phyloP scores from a whole-genome alignment of 2,797 vertebrate species.

The Loris lydekkerianus region DNA sequence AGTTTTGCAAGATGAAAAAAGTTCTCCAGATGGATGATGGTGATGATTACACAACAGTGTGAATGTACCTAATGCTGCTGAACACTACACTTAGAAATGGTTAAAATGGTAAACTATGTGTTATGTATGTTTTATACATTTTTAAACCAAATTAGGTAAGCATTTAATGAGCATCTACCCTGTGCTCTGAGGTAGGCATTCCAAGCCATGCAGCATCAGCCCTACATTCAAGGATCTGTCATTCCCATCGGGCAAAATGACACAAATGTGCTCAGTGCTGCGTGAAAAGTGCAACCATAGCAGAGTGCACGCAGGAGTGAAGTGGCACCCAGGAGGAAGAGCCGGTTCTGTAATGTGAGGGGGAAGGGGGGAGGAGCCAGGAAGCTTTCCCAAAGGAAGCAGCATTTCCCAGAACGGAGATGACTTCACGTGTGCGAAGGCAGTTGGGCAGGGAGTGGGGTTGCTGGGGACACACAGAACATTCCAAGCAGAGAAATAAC shows the following conservation, averaged over 20 bases:
- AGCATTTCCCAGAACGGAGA: conserved; percentile 31
- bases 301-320: not conserved
- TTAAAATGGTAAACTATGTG: not conserved
- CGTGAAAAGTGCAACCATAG: not conserved
- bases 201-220: not conserved
- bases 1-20: conserved; percentile 50
- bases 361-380: not conserved
- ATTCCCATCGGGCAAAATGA: not conserved
- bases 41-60: not conserved
- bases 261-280: not conserved
- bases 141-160: not conserved
- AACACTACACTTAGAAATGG: not conserved
- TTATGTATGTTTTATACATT: not conserved
- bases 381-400: conserved; percentile 22
- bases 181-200: not conserved
- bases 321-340: not conserved
- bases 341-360: not conserved
- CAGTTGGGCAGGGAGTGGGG: not conserved
- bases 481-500: conserved; percentile 23
- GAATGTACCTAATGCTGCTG: not conserved
- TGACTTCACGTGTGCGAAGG: not conserved
- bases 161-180: conserved; percentile 38
- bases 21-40: not conserved
- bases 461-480: not conserved
- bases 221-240: not conserved